phyloP scores from a whole-genome alignment of 2,113 vertebrate genomes.

The Cairina moschata region DNA sequence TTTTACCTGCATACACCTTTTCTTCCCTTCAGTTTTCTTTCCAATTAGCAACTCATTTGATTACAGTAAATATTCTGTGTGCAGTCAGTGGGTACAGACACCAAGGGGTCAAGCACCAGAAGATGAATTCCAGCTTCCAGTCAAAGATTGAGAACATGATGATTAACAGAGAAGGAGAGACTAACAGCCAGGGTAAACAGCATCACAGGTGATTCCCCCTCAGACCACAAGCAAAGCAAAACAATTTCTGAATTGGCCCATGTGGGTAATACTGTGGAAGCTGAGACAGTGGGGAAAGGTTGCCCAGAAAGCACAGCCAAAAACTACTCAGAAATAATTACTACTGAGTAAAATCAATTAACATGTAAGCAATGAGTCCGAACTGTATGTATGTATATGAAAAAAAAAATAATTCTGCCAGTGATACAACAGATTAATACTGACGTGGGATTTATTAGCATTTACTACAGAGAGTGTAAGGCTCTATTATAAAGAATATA shows the following conservation, averaged over 20 bases:
- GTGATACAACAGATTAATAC: background rate
- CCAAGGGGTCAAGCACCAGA: background rate
- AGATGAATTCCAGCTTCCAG: background rate
- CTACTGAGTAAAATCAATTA: background rate
- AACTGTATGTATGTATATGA: background rate
- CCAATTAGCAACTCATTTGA: slow-evolving; percentile 29
- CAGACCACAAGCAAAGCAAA: background rate
- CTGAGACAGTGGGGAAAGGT: background rate
- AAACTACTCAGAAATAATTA: background rate
- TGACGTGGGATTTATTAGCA: background rate
- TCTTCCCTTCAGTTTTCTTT: slow-evolving; percentile 9
- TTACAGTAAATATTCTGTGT: slow-evolving; percentile 23
- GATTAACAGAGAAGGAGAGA: background rate
- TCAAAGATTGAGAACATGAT: background rate
- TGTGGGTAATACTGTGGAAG: accelerated
- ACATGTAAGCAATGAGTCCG: background rate
- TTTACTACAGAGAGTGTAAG: background rate
- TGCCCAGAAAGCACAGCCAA: background rate
- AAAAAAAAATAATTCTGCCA: background rate
- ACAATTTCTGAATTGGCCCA: background rate
- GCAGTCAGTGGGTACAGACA: background rate
- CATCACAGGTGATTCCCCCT: background rate
- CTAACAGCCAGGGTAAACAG: background rate
- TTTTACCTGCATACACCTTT: slow-evolving; percentile 21
- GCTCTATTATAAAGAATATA: background rate